Conservation (phyloP, 2,797 vertebrate species). For the Merluccius polli region DNA sequence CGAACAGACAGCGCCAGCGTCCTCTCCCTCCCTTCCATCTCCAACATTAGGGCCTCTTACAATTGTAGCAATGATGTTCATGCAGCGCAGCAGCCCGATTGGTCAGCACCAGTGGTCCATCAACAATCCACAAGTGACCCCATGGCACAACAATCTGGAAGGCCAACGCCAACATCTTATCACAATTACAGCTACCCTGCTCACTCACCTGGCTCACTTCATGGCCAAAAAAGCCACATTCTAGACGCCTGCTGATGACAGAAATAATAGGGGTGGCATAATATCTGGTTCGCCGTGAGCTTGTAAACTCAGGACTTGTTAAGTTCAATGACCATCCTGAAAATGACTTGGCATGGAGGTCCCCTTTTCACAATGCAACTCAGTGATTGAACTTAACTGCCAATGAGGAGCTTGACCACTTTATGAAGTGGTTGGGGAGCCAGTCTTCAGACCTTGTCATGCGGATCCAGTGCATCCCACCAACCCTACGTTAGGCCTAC, state of each 20-base stretch:
- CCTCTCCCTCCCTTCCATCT: too few relatives aligned
- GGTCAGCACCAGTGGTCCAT: too few relatives aligned
- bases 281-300: not conserved
- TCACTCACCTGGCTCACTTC: too few relatives aligned
- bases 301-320: conserved; percentile 7
- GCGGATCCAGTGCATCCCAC: not conserved
- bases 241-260: not conserved
- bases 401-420: conserved; percentile 13
- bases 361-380: too few relatives aligned
- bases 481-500: not conserved
- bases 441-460: conserved; percentile 9
- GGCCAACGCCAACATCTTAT: too few relatives aligned
- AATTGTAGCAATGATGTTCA: too few relatives aligned
- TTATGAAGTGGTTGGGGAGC: conserved; percentile 12
- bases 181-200: too few relatives aligned
- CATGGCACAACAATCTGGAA: too few relatives aligned
- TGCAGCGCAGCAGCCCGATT: too few relatives aligned
- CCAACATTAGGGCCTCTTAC: too few relatives aligned
- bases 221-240: not conserved
- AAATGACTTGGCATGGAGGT: conserved; percentile 15
- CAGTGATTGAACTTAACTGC: not conserved
- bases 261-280: not conserved
- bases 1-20: too few relatives aligned
- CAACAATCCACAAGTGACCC: too few relatives aligned
- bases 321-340: conserved; percentile 17